Percentiles rank a stretch among this genome's conserved stretches.
phyloP scores from a whole-genome alignment of 2,888 invertebrate species.

The Microctonus hyperodae region DNA sequence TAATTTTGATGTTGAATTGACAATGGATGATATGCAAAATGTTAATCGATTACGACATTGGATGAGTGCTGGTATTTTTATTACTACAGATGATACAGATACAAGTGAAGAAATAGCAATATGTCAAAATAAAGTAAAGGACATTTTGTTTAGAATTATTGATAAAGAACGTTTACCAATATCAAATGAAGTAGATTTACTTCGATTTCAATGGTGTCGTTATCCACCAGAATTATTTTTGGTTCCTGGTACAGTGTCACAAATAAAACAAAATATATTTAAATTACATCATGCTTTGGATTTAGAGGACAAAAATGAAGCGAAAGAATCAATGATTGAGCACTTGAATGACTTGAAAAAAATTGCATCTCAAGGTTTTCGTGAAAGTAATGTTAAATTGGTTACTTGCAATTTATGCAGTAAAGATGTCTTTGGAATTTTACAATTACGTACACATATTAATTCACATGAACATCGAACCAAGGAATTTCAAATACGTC shows the following conservation, averaged over 20 bases:
- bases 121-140: constrained; percentile 64
- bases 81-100: constrained; percentile 55
- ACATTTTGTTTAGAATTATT: constrained; percentile 63
- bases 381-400: constrained; percentile 40
- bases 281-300: constrained; percentile 65
- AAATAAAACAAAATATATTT: constrained; percentile 48
- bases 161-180: constrained; percentile 61
- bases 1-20: constrained; percentile 77
- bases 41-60: constrained; percentile 77
- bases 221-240: constrained; percentile 57
- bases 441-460: constrained; percentile 66
- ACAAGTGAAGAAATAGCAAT: constrained; percentile 56
- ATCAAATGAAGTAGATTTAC: constrained; percentile 54
- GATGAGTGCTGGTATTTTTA: constrained; percentile 73
- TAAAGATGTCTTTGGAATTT: constrained; percentile 60
- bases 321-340: constrained; percentile 54
- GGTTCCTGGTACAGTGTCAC: constrained; percentile 51
- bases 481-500: constrained; percentile 38
- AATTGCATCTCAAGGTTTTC: constrained; percentile 56
- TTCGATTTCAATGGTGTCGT: constrained; percentile 57
- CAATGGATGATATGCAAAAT: constrained; percentile 70
- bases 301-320: constrained; percentile 58
- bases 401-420: constrained; percentile 65
- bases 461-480: constrained; percentile 64
- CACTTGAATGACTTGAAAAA: constrained; percentile 64